These are phyloP conservation scores for Metallyticus violacea DNA, from an alignment of 2,888 invertebrate species.

Conservation along the genomic window DNA sequence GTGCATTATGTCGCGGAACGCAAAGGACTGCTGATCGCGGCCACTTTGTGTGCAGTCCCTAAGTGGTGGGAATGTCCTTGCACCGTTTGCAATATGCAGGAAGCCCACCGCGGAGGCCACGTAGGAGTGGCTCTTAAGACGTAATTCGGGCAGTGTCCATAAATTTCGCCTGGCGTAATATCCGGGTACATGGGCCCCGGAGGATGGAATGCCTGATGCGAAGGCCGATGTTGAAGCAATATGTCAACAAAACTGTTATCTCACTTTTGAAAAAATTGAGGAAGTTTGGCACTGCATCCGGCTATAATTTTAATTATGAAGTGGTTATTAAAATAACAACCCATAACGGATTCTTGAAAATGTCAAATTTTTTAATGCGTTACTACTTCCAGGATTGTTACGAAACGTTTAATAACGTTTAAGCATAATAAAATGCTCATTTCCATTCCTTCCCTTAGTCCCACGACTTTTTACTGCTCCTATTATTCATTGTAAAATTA, in stretches of 20 bases:
- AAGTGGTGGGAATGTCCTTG: neutral
- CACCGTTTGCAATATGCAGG: neutral
- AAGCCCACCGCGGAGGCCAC: slow-evolving; percentile 4
- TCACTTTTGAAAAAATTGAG: neutral
- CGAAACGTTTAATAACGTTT: neutral
- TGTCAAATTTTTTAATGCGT: too few species aligned
- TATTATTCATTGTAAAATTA: too few species aligned
- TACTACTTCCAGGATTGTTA: neutral
- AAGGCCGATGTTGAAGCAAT: neutral
- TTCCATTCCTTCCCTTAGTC: too few species aligned
- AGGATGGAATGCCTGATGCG: neutral
- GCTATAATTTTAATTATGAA: neutral
- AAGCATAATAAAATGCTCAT: too few species aligned
- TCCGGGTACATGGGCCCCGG: neutral
- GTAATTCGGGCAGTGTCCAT: slow-evolving; percentile 1
- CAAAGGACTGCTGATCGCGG: neutral
- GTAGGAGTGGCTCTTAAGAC: neutral
- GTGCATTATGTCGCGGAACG: neutral
- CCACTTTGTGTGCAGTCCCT: neutral
- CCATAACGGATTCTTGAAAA: neutral
- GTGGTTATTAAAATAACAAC: neutral
- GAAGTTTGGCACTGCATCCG: neutral
- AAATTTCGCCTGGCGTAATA: neutral
- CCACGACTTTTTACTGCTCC: too few species aligned
- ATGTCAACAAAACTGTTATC: neutral